Percentiles rank a stretch among this genome's conserved stretches.
These are phyloP conservation scores for Molossus molossus DNA, from an alignment of 2,797 vertebrate species.

Conservation along the genomic window DNA sequence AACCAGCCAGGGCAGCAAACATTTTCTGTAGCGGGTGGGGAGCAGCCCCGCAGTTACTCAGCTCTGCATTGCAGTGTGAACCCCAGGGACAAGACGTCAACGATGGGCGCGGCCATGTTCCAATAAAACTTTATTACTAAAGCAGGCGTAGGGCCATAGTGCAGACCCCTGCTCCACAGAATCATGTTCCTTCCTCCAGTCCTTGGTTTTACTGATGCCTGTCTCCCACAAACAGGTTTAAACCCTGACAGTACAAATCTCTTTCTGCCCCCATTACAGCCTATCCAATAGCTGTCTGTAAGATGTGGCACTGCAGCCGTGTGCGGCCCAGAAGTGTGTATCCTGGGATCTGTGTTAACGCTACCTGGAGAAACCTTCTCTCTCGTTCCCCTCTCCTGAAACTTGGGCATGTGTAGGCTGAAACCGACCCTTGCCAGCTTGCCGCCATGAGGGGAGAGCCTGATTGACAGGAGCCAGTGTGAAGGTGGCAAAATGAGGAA, in stretches of 20 bases:
- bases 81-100: accelerated
- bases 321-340: accelerated
- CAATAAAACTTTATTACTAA: background rate
- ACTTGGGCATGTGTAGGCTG: background rate
- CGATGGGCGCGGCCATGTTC: background rate
- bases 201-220: background rate
- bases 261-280: accelerated
- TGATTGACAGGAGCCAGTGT: no score
- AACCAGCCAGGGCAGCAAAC: no score
- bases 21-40: no score
- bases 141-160: background rate
- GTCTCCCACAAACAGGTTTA: background rate
- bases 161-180: background rate
- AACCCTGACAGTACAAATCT: accelerated
- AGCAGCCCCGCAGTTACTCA: no score
- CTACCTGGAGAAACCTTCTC: background rate
- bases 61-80: accelerated
- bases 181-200: accelerated
- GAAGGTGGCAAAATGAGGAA: background rate
- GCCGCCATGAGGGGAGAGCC: background rate
- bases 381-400: background rate
- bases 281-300: background rate
- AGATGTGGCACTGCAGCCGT: background rate
- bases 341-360: no score
- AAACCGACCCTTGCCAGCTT: background rate